Percentiles rank a stretch among this genome's conserved stretches.
phyloP scores from a whole-genome alignment of 2,888 invertebrate species.

The Tipula lateralis region DNA sequence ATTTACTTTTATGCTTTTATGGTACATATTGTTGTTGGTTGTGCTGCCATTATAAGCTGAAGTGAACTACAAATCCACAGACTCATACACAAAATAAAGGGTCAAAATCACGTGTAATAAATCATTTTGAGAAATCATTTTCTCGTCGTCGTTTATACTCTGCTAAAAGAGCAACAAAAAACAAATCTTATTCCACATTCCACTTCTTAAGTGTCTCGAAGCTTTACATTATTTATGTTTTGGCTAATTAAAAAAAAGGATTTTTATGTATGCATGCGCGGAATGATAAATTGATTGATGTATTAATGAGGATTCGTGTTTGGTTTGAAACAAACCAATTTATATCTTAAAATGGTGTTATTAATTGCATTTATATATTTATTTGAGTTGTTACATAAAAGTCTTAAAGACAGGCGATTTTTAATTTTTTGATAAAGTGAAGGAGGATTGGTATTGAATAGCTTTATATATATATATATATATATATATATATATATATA shows the following conservation, averaged over 20 bases:
- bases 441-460: too few relatives aligned
- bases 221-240: background rate
- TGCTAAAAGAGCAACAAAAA: background rate
- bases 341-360: constrained; percentile 19
- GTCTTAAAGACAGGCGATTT: background rate
- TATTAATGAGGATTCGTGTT: constrained; percentile 24
- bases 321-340: constrained; percentile 24
- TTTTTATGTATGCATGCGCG: background rate
- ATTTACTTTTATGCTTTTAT: background rate
- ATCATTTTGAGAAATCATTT: background rate
- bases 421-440: background rate
- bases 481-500: background rate
- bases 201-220: background rate
- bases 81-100: background rate
- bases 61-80: background rate
- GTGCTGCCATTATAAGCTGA: background rate
- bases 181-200: background rate
- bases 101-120: constrained; percentile 9
- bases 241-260: background rate
- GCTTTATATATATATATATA: too few relatives aligned
- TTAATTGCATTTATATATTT: constrained; percentile 13
- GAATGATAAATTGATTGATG: constrained; percentile 14
- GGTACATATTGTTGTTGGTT: background rate
- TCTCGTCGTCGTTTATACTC: background rate
- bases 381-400: constrained; percentile 5